These are phyloP conservation scores for Linepithema humile DNA, from an alignment of 1,140 invertebrate genomes.

Conservation along the genomic window DNA sequence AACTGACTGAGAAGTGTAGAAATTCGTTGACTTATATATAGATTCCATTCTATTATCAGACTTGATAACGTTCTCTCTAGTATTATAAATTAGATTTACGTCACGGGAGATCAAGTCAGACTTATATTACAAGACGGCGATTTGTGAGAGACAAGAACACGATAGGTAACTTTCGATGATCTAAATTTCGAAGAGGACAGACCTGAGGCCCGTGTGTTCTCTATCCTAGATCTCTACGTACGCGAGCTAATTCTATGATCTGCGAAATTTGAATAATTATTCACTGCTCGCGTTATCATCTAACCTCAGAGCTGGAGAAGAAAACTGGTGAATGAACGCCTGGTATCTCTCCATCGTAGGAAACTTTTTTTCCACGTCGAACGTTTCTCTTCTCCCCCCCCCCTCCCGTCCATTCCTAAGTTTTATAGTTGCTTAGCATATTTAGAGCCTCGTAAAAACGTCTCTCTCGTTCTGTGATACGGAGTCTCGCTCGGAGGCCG, in stretches of 20 bases:
- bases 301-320: background rate
- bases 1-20: background rate
- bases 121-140: background rate
- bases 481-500: background rate
- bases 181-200: background rate
- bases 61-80: background rate
- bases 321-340: slow-evolving; percentile 22
- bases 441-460: slow-evolving; percentile 29
- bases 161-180: background rate
- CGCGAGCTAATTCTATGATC: background rate
- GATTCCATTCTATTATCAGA: background rate
- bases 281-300: background rate
- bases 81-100: background rate
- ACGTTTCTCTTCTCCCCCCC: background rate
- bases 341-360: background rate
- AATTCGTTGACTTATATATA: background rate
- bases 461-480: background rate
- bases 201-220: background rate
- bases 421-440: slow-evolving; percentile 41
- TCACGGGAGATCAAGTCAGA: background rate
- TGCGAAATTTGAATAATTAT: slow-evolving; percentile 41
- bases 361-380: too few species aligned
- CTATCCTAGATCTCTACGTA: too few species aligned
- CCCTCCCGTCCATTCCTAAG: background rate
- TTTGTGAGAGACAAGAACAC: background rate